Percentiles rank a stretch among this genome's conserved stretches.
phyloP scores from a whole-genome alignment of 2,113 vertebrate species.

The Myodes glareolus region DNA sequence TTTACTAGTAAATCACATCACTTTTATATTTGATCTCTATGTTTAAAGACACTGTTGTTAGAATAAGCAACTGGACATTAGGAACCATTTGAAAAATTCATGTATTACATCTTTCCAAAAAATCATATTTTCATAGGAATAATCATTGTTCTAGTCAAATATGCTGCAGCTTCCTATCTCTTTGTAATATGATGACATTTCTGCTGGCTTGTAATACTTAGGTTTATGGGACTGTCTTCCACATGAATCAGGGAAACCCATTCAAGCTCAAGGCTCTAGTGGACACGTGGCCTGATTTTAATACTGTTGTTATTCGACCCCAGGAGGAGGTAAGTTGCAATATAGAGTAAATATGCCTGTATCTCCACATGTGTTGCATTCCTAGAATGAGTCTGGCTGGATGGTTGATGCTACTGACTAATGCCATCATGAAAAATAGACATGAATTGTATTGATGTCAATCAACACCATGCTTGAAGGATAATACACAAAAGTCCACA shows the following conservation, averaged over 20 bases:
- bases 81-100: background rate
- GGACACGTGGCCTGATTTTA: constrained; percentile 71
- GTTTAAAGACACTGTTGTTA: background rate
- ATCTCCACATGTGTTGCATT: background rate
- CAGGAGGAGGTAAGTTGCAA: constrained; percentile 47
- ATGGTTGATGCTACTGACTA: background rate
- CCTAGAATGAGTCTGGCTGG: background rate
- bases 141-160: background rate
- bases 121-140: background rate
- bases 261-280: constrained; percentile 67
- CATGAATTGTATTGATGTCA: background rate
- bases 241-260: constrained; percentile 63
- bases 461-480: background rate
- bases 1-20: no score
- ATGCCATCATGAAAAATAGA: background rate
- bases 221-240: constrained; percentile 66
- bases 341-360: background rate
- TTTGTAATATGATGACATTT: background rate
- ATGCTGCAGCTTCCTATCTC: fast-evolving
- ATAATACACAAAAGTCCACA: no score
- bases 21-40: background rate
- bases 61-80: background rate
- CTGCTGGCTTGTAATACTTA: background rate
- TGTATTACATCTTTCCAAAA: background rate
- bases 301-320: constrained; percentile 58